phyloP scores from a whole-genome alignment of 2,113 vertebrate genomes.

The Cromileptes altivelis region DNA sequence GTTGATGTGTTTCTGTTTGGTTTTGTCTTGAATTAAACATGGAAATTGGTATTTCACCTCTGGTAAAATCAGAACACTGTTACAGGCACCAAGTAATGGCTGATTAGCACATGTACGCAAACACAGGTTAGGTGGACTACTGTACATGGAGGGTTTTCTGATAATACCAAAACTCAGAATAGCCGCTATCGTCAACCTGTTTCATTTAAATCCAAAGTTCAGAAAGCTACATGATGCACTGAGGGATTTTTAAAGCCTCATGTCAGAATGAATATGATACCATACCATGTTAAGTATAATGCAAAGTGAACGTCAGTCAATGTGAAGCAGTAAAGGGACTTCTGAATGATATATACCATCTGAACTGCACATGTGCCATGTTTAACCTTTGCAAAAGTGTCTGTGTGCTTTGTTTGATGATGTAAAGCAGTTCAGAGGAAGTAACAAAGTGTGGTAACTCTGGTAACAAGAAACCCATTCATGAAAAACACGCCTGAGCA shows the following conservation, averaged over 20 bases:
- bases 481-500: neutral
- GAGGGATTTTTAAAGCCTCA: neutral
- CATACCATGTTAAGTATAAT: neutral
- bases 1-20: too few species aligned
- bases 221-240: neutral
- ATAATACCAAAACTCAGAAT: neutral
- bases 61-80: neutral
- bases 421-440: neutral
- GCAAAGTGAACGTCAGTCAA: neutral
- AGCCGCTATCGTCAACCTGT: neutral
- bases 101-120: neutral
- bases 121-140: neutral
- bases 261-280: neutral
- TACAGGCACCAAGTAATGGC: neutral
- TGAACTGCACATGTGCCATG: neutral
- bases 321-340: neutral
- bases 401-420: neutral
- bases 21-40: too few species aligned
- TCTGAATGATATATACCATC: neutral
- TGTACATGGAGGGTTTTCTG: neutral
- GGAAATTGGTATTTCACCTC: neutral
- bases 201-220: neutral
- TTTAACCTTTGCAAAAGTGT: neutral
- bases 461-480: constrained; percentile 12
- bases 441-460: neutral